Evolutionary conservation across 2,797 vertebrate species (phyloP).

Genomic region (Premnoplex brunnescens): DNA sequence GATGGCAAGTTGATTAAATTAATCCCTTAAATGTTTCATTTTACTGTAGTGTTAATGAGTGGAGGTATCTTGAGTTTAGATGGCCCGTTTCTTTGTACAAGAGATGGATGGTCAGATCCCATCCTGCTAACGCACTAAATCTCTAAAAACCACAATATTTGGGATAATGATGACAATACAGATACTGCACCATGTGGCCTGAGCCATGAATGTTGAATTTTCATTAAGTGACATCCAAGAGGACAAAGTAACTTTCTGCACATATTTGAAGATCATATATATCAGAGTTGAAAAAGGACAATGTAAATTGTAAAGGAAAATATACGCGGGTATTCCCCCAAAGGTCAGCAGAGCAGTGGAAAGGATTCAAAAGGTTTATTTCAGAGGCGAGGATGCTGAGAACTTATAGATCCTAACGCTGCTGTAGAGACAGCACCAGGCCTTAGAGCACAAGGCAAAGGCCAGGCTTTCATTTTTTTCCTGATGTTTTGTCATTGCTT

Average conservation of each 20-base stretch:
- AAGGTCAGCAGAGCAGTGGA: no score
- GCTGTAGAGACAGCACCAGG: no score
- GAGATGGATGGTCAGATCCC: not conserved
- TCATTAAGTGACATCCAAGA: not conserved
- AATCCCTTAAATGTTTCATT: not conserved
- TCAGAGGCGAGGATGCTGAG: no score
- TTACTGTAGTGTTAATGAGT: not conserved
- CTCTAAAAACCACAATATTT: not conserved
- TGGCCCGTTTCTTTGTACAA: not conserved
- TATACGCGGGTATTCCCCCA: no score
- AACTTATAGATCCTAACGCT: no score
- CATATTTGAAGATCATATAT: not conserved
- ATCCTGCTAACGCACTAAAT: not conserved
- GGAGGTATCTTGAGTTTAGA: not conserved
- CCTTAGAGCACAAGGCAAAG: no score
- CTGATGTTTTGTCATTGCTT: no score
- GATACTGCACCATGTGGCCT: not conserved
- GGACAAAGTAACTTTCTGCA: not conserved
- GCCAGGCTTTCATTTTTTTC: no score
- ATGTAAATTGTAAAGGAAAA: not conserved
- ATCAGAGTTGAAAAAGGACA: not conserved
- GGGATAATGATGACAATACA: not conserved
- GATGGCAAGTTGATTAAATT: not conserved
- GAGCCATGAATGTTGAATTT: not conserved
- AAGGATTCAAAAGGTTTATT: no score